A percentile compares a stretch with the other conserved stretches of the same genome.
Conservation (phyloP, 2,888 invertebrate genomes). For the Acanthosepion lycidas region DNA sequence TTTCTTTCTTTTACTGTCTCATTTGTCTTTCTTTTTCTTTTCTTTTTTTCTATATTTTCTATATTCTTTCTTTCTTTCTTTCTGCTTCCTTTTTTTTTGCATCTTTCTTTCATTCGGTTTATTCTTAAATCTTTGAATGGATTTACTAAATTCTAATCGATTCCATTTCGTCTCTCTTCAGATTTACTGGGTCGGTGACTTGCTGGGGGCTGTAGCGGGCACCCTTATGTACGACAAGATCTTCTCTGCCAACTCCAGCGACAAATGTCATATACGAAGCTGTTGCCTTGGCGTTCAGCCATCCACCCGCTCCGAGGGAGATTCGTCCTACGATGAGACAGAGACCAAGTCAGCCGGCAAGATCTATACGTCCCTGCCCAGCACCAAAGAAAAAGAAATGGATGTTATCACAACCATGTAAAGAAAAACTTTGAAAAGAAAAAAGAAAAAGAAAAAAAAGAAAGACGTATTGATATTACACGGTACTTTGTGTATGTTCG, state of each 20-base stretch:
- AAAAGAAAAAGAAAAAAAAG: not conserved
- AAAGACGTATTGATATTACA: not conserved
- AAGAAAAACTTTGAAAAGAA: not conserved
- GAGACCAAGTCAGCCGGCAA: constrained; percentile 34
- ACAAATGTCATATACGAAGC: constrained; percentile 44
- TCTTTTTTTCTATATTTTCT: too few relatives aligned
- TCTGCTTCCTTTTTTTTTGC: not conserved
- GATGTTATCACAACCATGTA: constrained; percentile 34
- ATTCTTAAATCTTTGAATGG: not conserved
- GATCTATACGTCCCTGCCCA: constrained; percentile 3
- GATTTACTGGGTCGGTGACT: constrained; percentile 46
- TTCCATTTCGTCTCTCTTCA: not conserved
- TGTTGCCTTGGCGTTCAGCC: constrained; percentile 37
- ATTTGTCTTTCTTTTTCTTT: not conserved
- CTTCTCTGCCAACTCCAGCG: constrained; percentile 14
- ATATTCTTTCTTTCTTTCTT: not conserved
- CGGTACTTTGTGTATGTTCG: too few relatives aligned
- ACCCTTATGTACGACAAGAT: constrained; percentile 41
- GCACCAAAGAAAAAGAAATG: not conserved
- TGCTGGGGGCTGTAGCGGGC: constrained; percentile 23
- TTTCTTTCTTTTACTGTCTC: not conserved
- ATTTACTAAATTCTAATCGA: not conserved
- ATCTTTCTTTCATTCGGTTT: not conserved
- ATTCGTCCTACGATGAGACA: not conserved
- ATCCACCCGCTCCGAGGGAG: not conserved